These are phyloP conservation scores for Eulemur rubriventer DNA, from an alignment of 2,797 vertebrate genomes.

Conservation along the genomic window DNA sequence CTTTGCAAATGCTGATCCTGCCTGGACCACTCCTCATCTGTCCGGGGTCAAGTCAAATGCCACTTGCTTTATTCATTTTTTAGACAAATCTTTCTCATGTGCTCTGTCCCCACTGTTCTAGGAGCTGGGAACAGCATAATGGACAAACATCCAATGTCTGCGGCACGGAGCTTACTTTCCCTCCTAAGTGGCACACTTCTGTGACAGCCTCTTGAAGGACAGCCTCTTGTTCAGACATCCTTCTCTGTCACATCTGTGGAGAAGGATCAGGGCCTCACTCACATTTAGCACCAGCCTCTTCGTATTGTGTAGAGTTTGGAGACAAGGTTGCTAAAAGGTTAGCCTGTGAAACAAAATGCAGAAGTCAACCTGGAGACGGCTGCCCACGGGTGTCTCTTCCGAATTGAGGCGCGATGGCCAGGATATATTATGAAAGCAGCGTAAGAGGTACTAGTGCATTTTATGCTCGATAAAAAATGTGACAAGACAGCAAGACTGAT, in stretches of 20 bases:
- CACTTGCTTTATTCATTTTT: not conserved
- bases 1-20: not conserved
- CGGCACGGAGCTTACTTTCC: not conserved
- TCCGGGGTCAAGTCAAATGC: not conserved
- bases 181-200: not conserved
- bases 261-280: not conserved
- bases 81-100: not conserved
- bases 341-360: not conserved
- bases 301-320: not conserved
- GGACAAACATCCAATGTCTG: not conserved
- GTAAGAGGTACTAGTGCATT: not conserved
- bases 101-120: not conserved
- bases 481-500: not conserved
- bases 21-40: not conserved
- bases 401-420: not conserved
- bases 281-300: not conserved
- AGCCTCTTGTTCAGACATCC: too few species aligned
- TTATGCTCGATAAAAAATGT: not conserved
- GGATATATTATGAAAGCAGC: not conserved
- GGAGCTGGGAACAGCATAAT: not conserved
- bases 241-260: not conserved
- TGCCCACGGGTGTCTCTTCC: not conserved
- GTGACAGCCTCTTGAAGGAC: not conserved
- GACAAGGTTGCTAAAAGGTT: not conserved
- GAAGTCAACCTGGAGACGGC: not conserved